Percentiles rank a stretch among this genome's conserved stretches.
Conservation (phyloP, 92 coral and sea anemone species). For the Palythoa caribaeorum region DNA sequence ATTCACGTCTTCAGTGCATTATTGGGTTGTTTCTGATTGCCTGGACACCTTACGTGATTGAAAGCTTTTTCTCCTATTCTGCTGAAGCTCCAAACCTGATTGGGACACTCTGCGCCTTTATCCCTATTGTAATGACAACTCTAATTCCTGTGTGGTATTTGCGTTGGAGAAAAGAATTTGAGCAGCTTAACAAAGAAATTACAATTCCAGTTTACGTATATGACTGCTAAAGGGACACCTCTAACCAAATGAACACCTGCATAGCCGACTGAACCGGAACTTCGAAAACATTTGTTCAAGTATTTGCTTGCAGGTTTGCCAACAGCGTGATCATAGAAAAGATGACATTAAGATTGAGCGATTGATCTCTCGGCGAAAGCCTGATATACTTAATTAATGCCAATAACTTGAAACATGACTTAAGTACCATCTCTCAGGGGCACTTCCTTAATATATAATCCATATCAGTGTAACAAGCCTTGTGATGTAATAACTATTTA, state of each 20-base stretch:
- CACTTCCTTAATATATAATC: too few species aligned
- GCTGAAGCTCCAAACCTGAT: conserved; percentile 84
- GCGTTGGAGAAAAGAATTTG: conserved; percentile 79
- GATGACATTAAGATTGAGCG: not conserved
- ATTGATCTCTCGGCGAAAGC: too few species aligned
- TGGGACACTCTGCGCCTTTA: conserved; percentile 91
- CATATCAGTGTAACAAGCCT: too few species aligned
- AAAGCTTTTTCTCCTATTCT: conserved; percentile 85
- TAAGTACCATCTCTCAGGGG: too few species aligned
- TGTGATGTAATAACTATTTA: too few species aligned
- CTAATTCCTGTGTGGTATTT: conserved; percentile 91
- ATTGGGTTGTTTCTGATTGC: conserved; percentile 88
- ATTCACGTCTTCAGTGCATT: conserved; percentile 85
- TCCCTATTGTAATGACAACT: conserved; percentile 92
- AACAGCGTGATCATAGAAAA: not conserved
- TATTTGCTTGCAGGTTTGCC: not conserved
- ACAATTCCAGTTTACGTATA: conserved; percentile 19
- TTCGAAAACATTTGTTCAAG: not conserved
- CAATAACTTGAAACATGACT: too few species aligned
- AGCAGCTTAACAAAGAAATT: conserved; percentile 23
- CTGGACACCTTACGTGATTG: conserved; percentile 95
- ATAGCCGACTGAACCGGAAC: not conserved
- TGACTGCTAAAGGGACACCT: not conserved
- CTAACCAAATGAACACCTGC: too few species aligned
- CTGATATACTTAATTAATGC: too few species aligned